phyloP scores from a whole-genome alignment of 2,113 vertebrate genomes.

The Pao palembangensis region DNA sequence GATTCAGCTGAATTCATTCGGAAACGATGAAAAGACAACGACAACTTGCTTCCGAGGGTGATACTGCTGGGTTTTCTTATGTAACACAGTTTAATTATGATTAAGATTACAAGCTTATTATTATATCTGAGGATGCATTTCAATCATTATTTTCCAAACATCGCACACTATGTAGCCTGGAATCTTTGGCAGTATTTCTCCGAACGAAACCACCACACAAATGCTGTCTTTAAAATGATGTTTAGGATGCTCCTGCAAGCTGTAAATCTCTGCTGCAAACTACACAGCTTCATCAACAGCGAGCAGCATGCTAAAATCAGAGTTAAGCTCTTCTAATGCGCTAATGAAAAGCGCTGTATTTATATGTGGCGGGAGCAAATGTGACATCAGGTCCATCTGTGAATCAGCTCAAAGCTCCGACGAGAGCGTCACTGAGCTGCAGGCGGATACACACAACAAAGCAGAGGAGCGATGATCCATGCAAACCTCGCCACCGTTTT shows the following conservation, averaged over 20 bases:
- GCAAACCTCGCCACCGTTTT: conserved; percentile 41
- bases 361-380: conserved; percentile 40
- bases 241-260: conserved; percentile 1
- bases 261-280: conserved; percentile 29
- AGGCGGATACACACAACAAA: conserved; percentile 17
- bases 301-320: conserved; percentile 50
- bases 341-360: conserved; percentile 62
- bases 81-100: no score
- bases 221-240: conserved; percentile 24
- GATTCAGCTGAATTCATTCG: conserved; percentile 20
- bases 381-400: conserved; percentile 62
- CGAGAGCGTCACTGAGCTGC: conserved; percentile 57
- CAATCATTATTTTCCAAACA: no score
- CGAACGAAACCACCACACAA: conserved; percentile 10
- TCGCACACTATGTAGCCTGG: not conserved
- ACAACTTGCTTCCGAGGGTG: not conserved
- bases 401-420: conserved; percentile 50
- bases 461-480: conserved; percentile 45
- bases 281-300: conserved; percentile 35
- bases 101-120: no score
- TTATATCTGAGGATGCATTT: no score
- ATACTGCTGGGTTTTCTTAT: no score
- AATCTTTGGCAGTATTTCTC: conserved; percentile 11
- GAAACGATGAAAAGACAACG: not conserved
- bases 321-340: conserved; percentile 50